Evolutionary conservation across 2,888 invertebrate genomes (phyloP), one percentile per base, ranked within the genome.

Genomic region (Amiota mariae): DNA sequence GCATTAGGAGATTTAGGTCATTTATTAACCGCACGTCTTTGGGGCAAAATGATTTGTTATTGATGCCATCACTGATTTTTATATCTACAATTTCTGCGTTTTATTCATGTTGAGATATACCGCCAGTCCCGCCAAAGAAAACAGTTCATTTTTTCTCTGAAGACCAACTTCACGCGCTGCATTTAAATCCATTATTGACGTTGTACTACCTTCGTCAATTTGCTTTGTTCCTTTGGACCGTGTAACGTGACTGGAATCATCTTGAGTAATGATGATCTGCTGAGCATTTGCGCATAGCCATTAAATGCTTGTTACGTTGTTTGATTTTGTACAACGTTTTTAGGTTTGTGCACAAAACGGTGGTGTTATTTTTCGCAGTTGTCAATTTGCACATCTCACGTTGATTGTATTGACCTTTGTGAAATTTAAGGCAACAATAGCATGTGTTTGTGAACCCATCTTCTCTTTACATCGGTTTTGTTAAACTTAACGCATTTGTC

Each of bases 71-170:
- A 49, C 59, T 73, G n/a, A 73, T 71, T 63, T 63, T 9, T 11
- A 15, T 9, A 3, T 56, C 63, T 8, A 59, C 46, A 10, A 36
- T 70, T 64, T 75, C 70, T 0, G 72, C 64, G 36, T 72, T 63
- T 59, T 54, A 64, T 48, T 72, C 75, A 71, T 73, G 63, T 1
- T 72, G 54, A 18, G 24, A 66, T 1, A 75, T 64, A 13, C 73
- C 73, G 18, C 67, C 64, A 8, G 74, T 75, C 68, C 72, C 68
- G 12, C 61, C 68, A 47, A 72, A 72, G 47, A 73, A 20, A 73
- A 73, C 36, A 70, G 67, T 36, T 63, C 20, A 36, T 63, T 61
- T 59, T 57, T 57, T 56, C 71, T 20, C 36, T 71, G 18, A 15
- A 48, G 13, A 18, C 63, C 70, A 24, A 57, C 18, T 56, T 72